Evolutionary conservation across 37 sponge, comb jelly and placozoan genomes (phyloP).

Genomic region (Halisarca cf. caerulea): DNA sequence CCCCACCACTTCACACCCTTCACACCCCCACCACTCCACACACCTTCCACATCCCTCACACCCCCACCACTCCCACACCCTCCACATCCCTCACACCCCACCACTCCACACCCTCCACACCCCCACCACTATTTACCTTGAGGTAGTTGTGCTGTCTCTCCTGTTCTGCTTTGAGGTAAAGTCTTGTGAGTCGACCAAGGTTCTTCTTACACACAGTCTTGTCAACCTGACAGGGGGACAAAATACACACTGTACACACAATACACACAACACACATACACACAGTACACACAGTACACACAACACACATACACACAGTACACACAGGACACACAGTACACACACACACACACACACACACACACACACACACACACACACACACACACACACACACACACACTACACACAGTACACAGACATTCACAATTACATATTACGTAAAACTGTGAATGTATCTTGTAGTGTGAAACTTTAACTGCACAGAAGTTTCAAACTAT

Average conservation of each 20-base stretch:
- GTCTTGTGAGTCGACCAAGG: conserved; percentile 95
- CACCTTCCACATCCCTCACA: too few species aligned
- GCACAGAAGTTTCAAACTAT: too few species aligned
- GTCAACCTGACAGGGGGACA: conserved; percentile 58
- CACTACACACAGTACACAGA: background rate
- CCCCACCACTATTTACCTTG: too few species aligned
- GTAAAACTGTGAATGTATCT: too few species aligned
- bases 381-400: background rate
- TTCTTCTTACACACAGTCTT: conserved; percentile 99
- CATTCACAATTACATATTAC: background rate
- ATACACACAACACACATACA: background rate
- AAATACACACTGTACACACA: background rate
- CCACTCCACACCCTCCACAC: too few species aligned
- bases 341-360: background rate
- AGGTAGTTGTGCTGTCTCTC: conserved; percentile 99
- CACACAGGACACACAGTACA: background rate
- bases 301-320: background rate
- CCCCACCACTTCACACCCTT: too few species aligned
- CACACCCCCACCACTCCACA: too few species aligned
- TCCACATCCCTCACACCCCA: too few species aligned
- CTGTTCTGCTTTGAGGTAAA: conserved; percentile 98
- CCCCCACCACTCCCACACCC: too few species aligned
- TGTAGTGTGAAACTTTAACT: too few species aligned
- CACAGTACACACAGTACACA: background rate
- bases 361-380: background rate